Evolutionary conservation across 2,888 invertebrate genomes (phyloP).

Genomic region (Allolobophora icterica): DNA sequence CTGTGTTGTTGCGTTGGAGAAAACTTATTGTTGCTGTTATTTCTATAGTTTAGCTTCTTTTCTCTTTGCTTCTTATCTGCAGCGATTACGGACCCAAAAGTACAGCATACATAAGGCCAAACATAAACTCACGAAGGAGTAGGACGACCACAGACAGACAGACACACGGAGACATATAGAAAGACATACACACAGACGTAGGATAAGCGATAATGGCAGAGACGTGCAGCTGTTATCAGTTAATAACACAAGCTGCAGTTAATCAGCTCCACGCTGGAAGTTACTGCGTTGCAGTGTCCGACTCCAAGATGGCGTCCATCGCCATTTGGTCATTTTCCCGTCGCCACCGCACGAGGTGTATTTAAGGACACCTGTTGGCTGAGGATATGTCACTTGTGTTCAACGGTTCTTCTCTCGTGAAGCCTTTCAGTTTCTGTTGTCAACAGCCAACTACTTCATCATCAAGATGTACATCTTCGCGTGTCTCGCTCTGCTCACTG

Average conservation of each 20-base stretch:
- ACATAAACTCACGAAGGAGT: not conserved
- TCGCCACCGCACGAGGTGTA: not conserved
- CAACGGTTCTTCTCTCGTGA: not conserved
- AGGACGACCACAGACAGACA: not conserved
- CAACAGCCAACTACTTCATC: not conserved
- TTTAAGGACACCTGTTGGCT: not conserved
- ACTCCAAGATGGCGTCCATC: not conserved
- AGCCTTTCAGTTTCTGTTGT: not conserved
- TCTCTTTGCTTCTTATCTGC: not conserved
- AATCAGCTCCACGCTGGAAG: constrained; percentile 7
- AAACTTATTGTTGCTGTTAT: not conserved
- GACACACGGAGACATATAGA: constrained; percentile 27
- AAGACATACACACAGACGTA: not conserved
- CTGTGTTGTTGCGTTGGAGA: not conserved
- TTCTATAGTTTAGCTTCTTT: not conserved
- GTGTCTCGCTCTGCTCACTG: not conserved
- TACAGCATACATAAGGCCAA: not conserved
- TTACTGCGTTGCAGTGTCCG: not conserved
- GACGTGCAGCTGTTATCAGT: not conserved
- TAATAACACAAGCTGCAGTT: not conserved
- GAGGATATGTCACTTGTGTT: not conserved
- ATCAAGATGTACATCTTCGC: not conserved
- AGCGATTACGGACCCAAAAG: not conserved
- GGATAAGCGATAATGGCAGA: not conserved
- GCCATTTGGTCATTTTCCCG: not conserved